Base-by-base conservation (phyloP, 2,113 vertebrate genomes). In the Prionailurus bengalensis region DNA sequence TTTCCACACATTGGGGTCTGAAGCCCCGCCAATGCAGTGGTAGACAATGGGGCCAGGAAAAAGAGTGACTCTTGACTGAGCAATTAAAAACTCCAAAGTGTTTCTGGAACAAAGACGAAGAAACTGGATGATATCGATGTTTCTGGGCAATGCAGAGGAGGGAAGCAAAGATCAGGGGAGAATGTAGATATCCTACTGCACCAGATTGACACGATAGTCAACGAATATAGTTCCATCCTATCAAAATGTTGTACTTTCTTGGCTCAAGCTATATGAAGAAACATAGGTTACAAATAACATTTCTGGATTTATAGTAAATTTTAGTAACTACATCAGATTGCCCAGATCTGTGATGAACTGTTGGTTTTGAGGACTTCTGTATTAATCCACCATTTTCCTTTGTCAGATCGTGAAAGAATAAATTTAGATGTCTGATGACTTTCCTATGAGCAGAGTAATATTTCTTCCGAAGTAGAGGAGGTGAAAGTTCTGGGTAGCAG, bases 1-100 rank as follows among this genome's bases (percentile, higher is more conserved):
- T n/a, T 33, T 55, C 55, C 6, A 1, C 33, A 7, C 0, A 7
- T 0, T 27, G 25, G 19, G 10, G 25, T 23, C 23, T 11, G 0
- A 25, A 6, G 25, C 48, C 55, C 51, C 10, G 17, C 19, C 31
- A 71, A 51, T 13, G 15, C 21, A 23, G 29, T 19, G 2, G 9
- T 4, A 9, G 16, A 33, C n/a, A 80, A 31, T 0, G 4, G 45
- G 42, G 31, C 23, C 88, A 23, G 48, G 70, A 78, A 76, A 16
- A 42, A 92, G 39, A 39, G 33, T 39, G 17, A 21, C n/a, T 78
- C 39, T 61, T 68, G 23, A 45, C 12, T 5, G 31, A 51, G 5
- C 39, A 48, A 7, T 2, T 9, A 14, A 10, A 19, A 68, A 73
- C 39, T 48, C 16, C 1, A 23, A 61, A 61, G 58, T 61, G 58